Evolutionary conservation across 2,888 invertebrate species (phyloP), one percentile per base, ranked within the genome.

Genomic region (Carpatolechia fugitivella): DNA sequence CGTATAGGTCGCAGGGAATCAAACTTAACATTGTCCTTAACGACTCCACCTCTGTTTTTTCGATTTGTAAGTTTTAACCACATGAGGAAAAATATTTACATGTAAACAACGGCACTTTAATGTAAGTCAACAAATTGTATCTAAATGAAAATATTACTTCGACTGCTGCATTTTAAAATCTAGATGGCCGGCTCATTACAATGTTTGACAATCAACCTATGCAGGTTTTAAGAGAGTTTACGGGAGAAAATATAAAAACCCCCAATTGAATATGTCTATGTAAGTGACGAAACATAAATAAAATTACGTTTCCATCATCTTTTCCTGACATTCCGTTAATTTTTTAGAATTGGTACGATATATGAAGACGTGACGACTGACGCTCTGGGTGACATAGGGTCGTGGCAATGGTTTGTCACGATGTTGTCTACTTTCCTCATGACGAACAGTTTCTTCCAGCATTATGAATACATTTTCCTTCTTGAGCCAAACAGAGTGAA

Each of bases 321-420:
- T 14, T 1, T 31, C 13, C 31, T 18, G 20, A 48, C 16, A 30
- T 33, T 8, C 4, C 10, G 31, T 30, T 40, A 1, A 41, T 30
- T n/a, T 85, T 80, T 24, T 66, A 88, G 88, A 64, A 85, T 88
- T 55, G 88, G 89, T 35, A 82, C 86, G 1, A 72, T 87, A 24
- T 72, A 85, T 58, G 89, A 89, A 69, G 89, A 89, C 64, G 83
- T 88, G n/a, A 86, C 85, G 11, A 79, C 85, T 0, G 85, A 89
- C 49, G 82, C 87, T 5, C 61, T 87, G 20, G 89, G 88, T 6
- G 72, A 71, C 40, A 86, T 88, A 16, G 89, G 89, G 0, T 59
- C 72, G 1, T 89, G 88, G 89, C 89, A 89, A 65, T 87, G 85
- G 82, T 62, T 87, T 36, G 78, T 87, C 6, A 85, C 87, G 8